Percentiles rank a stretch among this genome's conserved stretches.
Evolutionary conservation across 64 coral and sea anemone genomes (phyloP).

Genomic region (Porites lutea): DNA sequence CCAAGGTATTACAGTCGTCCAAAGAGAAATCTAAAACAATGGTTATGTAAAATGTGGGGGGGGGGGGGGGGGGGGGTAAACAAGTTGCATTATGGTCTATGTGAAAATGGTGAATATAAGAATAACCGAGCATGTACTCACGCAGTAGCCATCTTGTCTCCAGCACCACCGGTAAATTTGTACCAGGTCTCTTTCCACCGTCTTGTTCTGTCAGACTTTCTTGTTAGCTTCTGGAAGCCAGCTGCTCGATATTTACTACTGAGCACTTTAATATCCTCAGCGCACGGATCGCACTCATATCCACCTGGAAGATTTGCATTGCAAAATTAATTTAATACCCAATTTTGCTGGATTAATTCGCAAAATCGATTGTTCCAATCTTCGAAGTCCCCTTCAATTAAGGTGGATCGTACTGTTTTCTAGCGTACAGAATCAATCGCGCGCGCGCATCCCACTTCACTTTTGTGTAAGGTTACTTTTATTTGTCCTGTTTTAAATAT

Average conservation of each 20-base stretch:
- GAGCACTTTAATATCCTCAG: not conserved
- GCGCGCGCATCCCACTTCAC: no score
- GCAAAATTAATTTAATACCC: not conserved
- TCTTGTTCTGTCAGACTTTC: not conserved
- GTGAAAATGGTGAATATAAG: not conserved
- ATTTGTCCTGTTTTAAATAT: no score
- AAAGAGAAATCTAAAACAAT: no score
- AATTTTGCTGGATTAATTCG: no score
- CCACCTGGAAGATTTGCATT: conserved; percentile 4
- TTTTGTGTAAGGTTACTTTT: no score
- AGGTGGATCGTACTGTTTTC: not conserved
- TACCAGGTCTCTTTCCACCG: conserved; percentile 35
- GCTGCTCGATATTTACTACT: not conserved
- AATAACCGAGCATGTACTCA: not conserved
- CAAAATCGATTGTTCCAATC: no score
- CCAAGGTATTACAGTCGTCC: no score
- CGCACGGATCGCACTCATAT: not conserved
- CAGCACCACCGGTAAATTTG: conserved; percentile 1
- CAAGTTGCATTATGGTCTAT: no score
- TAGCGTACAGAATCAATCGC: no score
- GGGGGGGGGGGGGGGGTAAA: no score
- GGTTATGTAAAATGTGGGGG: no score
- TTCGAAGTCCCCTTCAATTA: not conserved
- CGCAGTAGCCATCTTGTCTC: conserved; percentile 24
- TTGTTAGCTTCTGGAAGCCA: not conserved